Base-by-base conservation (phyloP, 2,113 vertebrate species). In the Galemys pyrenaicus region DNA sequence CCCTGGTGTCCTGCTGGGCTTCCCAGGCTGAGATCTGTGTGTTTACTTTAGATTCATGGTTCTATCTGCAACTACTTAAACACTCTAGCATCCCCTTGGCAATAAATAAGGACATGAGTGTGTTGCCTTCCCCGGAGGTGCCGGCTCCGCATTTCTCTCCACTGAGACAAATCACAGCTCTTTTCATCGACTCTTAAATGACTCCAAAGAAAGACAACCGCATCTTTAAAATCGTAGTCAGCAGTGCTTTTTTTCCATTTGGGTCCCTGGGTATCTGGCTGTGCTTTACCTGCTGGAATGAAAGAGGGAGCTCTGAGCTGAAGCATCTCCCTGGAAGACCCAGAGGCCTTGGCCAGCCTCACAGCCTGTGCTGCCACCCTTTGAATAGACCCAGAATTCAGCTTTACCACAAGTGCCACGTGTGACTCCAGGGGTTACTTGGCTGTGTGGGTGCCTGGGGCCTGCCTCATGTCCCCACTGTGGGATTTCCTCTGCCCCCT, bases 81-180 rank as follows among this genome's bases (percentile, higher is more conserved):
- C 64, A 6, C 64, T 6, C 7, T 15, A 12, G 17, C 35, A 24
- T 37, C 49, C 20, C 26, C 15, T 32, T 60, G 24, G 24, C 1
- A 9, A 68, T 6, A 17, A 4, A 3, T 37, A 56, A 30, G 37
- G 32, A 2, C 60, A 9, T 5, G 26, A 5, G 0, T 9, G 9
- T 30, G 30, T 62, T 10, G 41, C n/a, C 26, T 7, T 75, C 30
- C 26, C 60, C 60, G 3, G 60, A 30, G 26, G 9, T 10, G 26
- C 8, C 6, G 60, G 26, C 60, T 64, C 60, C 60, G 17, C 26
- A 44, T 19, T 37, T 49, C 28, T 89, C 20, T 46, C 24, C 3
- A 7, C 7, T 28, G 2, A 79, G 24, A n/a, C 20, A 19, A 13
- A 37, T 1, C 39, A 3, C 44, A 49, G 13, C 54, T 8, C 62